A percentile compares a stretch with the other conserved stretches of the same genome.
Conservation (phyloP, 2,888 invertebrate genomes). For the Coenonympha glycerion region DNA sequence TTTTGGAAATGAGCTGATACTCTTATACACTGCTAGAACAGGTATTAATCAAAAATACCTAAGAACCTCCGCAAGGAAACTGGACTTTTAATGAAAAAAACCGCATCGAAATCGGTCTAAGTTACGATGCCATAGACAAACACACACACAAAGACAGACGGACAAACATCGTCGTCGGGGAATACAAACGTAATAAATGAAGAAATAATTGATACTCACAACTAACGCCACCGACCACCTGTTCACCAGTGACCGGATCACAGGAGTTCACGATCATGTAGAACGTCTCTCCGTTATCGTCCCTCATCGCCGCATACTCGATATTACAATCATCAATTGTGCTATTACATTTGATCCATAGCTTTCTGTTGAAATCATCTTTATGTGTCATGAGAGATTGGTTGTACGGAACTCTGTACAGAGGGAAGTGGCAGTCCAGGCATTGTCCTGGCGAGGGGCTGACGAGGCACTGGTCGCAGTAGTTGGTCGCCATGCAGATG, state of each 20-base stretch:
- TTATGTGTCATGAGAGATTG: slow-evolving; percentile 30
- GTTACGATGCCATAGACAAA: too few relatives aligned
- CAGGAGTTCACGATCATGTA: slow-evolving; percentile 47
- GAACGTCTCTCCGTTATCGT: slow-evolving; percentile 31
- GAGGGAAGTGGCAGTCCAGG: slow-evolving; percentile 25
- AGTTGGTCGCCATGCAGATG: slow-evolving; percentile 44
- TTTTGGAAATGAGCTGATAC: too few relatives aligned
- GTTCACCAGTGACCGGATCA: slow-evolving; percentile 30
- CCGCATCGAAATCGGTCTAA: too few relatives aligned
- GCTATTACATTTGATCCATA: slow-evolving; percentile 53
- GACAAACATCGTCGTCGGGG: too few relatives aligned
- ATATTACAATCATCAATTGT: slow-evolving; percentile 36
- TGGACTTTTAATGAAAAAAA: too few relatives aligned
- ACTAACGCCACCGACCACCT: slow-evolving; percentile 34
- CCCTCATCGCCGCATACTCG: slow-evolving; percentile 45
- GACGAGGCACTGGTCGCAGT: slow-evolving; percentile 46
- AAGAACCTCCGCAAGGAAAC: too few relatives aligned
- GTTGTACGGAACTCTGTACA: slow-evolving; percentile 35
- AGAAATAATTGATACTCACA: too few relatives aligned
- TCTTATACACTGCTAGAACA: too few relatives aligned
- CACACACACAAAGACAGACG: too few relatives aligned
- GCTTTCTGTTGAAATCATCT: slow-evolving; percentile 35
- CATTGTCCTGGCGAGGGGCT: slow-evolving; percentile 35
- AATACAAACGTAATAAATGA: too few relatives aligned
- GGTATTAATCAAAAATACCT: too few relatives aligned